Conservation (phyloP, 1,140 invertebrate species). For the Drosophila bocki region DNA sequence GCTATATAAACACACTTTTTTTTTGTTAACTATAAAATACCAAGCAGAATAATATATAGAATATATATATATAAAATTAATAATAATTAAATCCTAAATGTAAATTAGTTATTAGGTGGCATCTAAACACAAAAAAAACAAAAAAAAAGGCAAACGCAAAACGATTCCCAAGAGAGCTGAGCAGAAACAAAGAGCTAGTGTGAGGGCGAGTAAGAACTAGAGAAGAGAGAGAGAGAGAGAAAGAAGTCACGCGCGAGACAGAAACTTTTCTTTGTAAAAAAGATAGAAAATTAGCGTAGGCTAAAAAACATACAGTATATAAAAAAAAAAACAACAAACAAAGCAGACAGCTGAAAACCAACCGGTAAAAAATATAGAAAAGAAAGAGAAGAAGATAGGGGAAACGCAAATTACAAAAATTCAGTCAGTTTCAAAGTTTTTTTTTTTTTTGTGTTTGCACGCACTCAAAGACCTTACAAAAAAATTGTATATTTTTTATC, state of each 20-base stretch:
- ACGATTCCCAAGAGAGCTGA: slow-evolving; percentile 39
- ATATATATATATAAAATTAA: slow-evolving; percentile 39
- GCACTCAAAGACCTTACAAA: not conserved
- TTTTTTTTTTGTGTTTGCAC: slow-evolving; percentile 21
- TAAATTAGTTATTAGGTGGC: slow-evolving; percentile 72
- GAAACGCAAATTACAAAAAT: slow-evolving; percentile 6
- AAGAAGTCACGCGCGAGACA: slow-evolving; percentile 1
- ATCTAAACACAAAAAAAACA: slow-evolving; percentile 36
- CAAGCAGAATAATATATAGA: slow-evolving; percentile 65
- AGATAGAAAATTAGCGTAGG: slow-evolving; percentile 30
- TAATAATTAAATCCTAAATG: slow-evolving; percentile 65
- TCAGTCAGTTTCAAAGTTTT: slow-evolving; percentile 5
- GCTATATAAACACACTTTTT: slow-evolving; percentile 65
- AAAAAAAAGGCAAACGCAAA: slow-evolving; percentile 29
- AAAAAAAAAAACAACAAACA: not conserved
- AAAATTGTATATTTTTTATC: too few relatives aligned
- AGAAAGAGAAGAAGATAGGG: slow-evolving; percentile 1
- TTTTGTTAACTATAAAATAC: slow-evolving; percentile 74
- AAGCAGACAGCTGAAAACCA: slow-evolving; percentile 22
- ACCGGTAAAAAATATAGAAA: not conserved
- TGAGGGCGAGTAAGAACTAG: not conserved
- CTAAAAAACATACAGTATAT: slow-evolving; percentile 29
- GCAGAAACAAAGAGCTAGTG: slow-evolving; percentile 10
- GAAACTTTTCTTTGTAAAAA: slow-evolving; percentile 52
- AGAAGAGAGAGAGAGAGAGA: not conserved